Evolutionary conservation across 2,888 invertebrate species (phyloP).

Genomic region (Thysanoteuthis rhombus): DNA sequence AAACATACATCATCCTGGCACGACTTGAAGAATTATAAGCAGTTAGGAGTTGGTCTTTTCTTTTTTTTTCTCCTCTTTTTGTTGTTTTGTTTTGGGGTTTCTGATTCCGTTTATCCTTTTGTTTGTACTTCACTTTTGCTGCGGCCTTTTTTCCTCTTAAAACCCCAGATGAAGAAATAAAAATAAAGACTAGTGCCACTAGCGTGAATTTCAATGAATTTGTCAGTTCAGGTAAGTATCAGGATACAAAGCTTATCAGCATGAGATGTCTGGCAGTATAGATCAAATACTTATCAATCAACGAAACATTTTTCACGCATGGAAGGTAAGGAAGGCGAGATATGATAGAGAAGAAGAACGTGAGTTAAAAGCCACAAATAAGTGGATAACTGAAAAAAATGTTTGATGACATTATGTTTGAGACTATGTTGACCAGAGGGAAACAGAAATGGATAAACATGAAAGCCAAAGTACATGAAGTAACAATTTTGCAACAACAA

Average conservation of each 20-base stretch:
- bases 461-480: background rate
- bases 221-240: background rate
- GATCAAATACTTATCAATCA: background rate
- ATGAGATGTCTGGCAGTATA: background rate
- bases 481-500: background rate
- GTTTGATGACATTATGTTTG: too few relatives aligned
- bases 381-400: background rate
- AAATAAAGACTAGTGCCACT: background rate
- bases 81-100: background rate
- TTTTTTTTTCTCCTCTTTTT: background rate
- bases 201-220: background rate
- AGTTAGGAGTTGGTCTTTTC: background rate
- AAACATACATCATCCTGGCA: background rate
- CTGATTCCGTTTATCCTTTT: background rate
- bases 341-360: background rate
- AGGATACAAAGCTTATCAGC: background rate
- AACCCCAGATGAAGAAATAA: background rate
- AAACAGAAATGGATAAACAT: background rate
- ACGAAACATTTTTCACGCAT: background rate
- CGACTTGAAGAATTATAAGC: background rate
- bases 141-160: background rate
- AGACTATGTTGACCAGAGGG: background rate
- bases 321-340: background rate
- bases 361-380: background rate
- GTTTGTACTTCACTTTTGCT: background rate